These are phyloP conservation scores for Eupithecia abbreviata DNA, from an alignment of 2,888 invertebrate genomes.

Conservation along the genomic window DNA sequence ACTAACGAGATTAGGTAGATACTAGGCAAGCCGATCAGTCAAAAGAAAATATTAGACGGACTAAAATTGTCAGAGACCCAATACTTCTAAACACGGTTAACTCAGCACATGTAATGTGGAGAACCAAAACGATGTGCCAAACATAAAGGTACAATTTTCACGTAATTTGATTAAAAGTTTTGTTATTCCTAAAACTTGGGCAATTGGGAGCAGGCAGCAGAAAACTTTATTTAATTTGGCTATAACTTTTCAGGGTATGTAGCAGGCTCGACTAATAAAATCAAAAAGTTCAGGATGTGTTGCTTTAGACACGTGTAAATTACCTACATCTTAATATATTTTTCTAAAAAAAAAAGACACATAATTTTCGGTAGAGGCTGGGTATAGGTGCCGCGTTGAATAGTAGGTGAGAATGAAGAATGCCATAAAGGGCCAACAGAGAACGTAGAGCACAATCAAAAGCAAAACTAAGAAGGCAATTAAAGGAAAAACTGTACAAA, in stretches of 20 bases:
- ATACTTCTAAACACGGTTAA: neutral
- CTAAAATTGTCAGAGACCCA: neutral
- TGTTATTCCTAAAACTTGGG: conserved; percentile 7
- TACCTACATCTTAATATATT: neutral
- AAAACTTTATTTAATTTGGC: conserved; percentile 22
- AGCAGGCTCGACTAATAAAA: neutral
- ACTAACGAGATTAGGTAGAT: neutral
- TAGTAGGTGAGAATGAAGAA: neutral
- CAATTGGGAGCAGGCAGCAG: conserved; percentile 12
- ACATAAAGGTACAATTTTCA: conserved; percentile 7
- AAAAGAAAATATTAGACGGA: neutral
- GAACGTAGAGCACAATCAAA: neutral
- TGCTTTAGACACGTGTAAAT: neutral
- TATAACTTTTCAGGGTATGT: conserved; percentile 14
- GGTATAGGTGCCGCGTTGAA: neutral
- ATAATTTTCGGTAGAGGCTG: neutral
- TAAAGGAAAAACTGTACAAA: neutral
- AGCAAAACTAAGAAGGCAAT: neutral
- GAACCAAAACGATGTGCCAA: neutral
- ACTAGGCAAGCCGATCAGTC: neutral
- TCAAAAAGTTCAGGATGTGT: neutral
- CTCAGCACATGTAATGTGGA: conserved; percentile 2
- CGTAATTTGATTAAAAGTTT: conserved; percentile 13
- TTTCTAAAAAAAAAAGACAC: neutral
- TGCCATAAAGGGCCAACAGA: neutral